Evolutionary conservation across 1,140 invertebrate genomes (phyloP), one percentile per base, ranked within the genome.

Genomic region (Pogonomyrmex californicus): DNA sequence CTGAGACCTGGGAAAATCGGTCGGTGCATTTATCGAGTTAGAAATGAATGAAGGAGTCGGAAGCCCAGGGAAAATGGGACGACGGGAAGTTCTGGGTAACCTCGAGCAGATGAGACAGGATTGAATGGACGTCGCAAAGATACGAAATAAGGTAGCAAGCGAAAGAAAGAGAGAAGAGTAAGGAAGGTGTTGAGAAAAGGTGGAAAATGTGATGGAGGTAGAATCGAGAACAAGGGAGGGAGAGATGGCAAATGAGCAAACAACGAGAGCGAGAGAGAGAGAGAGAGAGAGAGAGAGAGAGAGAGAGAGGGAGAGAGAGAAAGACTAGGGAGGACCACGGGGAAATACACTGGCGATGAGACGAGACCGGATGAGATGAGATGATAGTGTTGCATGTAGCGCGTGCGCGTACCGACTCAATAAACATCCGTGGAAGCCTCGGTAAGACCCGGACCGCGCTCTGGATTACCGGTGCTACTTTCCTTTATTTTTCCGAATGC

Each of bases 381-480:
- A 91, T 91, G 90, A 91, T 90, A 88, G 87, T 88, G 90, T 87
- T 92, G 86, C 86, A 88, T 90, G 89, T 87, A 89, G 92, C 93
- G 93, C 92, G 91, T 93, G 93, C 92, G 93, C 92, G 86, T 85
- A 86, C 88, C 89, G 91, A 94, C 93, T 94, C 94, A 94, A 94
- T 94, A 95, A 95, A 94, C 94, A 94, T 94, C 92, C 92, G 90
- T 87, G 91, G 90, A 92, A 94, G 91, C 91, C 91, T 85, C 78
- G 91, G 93, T 94, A 95, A 95, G 92, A 91, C 93, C 91, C 91
- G 91, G 88, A 92, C 93, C 87, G 90, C 93, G 92, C 91, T 94
- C 93, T 94, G 94, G 94, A 95, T 94, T 94, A 95, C 93, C 82
- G 85, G 56, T 79, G 89, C 92, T 92, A 94, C 93, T 94, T 93